Base-by-base conservation (phyloP, 2,113 vertebrate species). In the Microcebus lehilahytsara region DNA sequence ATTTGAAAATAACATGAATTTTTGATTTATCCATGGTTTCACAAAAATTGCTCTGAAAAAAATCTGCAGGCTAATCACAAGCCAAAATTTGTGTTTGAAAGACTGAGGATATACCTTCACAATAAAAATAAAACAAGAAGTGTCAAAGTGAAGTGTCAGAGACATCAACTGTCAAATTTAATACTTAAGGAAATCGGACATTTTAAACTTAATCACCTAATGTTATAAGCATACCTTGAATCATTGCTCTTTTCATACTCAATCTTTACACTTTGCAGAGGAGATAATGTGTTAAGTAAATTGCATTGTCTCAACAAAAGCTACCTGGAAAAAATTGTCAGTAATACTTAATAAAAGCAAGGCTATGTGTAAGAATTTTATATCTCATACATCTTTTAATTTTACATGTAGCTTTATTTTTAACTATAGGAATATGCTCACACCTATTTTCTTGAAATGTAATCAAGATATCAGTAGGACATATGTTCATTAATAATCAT, bases 231-330 rank as follows among this genome's bases (percentile, higher is more conserved):
- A 84, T 4, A 66, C 40, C 32, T 95, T 95, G 83, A 92, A 58
- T 84, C n/a, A 96, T 96, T 94, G 19, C 81, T 91, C 85, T 97
- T 90, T 97, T 94, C 56, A 79, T 60, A 92, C 86, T 97, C 37
- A 96, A 77, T 86, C 32, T 69, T 49, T 95, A 97, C 62, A 66
- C 64, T 96, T 97, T 96, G 42, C 17, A 66, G 51, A 88, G 62
- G 69, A 90, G 62, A 86, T 92, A 96, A 89, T 42, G 66, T 20
- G 0, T 78, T 90, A n/a, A 97, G 81, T 81, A 95, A 95, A 93
- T 80, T 37, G 1, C 27, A 37, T 85, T 92, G 56, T 87, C 58
- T 96, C 40, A 71, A 42, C 3, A 85, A 46, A 71, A 95, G 69
- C 46, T 93, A 27, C 66, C 25, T 80, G 19, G 40, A 49, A 80